A percentile compares a stretch with the other conserved stretches of the same genome.
Evolutionary conservation across 2,113 vertebrate genomes (phyloP).

Genomic region (Chlamydotis undulata): DNA sequence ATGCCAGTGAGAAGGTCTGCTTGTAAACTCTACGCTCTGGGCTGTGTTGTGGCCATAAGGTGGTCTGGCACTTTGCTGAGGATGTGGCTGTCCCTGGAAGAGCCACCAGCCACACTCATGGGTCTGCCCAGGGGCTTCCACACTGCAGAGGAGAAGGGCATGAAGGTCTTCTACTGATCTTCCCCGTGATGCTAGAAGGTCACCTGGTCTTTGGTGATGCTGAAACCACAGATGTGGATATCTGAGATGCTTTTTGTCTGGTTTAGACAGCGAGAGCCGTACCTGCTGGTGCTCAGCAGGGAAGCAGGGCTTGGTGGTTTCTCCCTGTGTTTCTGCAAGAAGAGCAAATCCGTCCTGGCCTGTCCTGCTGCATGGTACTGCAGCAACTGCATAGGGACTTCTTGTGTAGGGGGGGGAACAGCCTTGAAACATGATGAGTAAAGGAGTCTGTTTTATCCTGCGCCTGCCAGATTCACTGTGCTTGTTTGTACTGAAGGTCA

Average conservation of each 20-base stretch:
- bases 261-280: not conserved
- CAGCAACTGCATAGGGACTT: not conserved
- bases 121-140: not conserved
- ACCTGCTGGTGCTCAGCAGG: rapidly evolving
- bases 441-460: not conserved
- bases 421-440: not conserved
- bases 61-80: not conserved
- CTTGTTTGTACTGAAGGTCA: not conserved
- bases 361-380: too few species aligned
- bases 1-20: not conserved
- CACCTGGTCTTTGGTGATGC: not conserved
- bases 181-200: not conserved
- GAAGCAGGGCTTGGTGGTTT: not conserved
- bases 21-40: not conserved
- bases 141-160: not conserved
- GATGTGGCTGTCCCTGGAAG: not conserved
- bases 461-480: not conserved
- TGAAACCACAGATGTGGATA: not conserved
- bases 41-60: rapidly evolving
- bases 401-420: not conserved
- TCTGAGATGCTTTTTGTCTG: not conserved
- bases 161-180: not conserved
- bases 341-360: not conserved
- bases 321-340: not conserved
- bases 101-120: not conserved